Conservation (phyloP, 2,888 invertebrate genomes). For the Heliconius aoede region DNA sequence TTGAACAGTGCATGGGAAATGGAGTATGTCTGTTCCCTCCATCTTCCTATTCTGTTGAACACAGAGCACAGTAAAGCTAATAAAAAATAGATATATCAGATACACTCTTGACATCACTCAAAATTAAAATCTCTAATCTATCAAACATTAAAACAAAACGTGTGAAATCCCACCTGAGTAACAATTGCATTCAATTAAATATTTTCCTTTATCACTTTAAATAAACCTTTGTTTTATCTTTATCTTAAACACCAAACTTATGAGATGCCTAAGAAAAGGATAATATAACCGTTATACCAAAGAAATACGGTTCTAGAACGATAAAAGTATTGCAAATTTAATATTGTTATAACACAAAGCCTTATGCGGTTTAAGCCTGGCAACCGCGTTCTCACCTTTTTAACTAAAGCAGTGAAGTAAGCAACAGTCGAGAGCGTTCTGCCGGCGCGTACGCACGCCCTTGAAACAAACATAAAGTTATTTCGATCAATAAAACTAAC, state of each 20-base stretch:
- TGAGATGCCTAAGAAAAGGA: slow-evolving; percentile 17
- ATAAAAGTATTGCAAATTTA: slow-evolving; percentile 30
- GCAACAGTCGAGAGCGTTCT: slow-evolving; percentile 59
- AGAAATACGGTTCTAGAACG: slow-evolving; percentile 35
- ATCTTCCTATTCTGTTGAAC: too few species aligned
- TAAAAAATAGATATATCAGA: neutral
- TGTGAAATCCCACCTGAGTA: slow-evolving; percentile 44
- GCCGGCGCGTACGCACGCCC: slow-evolving; percentile 55
- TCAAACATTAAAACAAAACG: slow-evolving; percentile 11
- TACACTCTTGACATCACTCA: neutral
- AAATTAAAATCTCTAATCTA: neutral
- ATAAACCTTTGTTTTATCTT: slow-evolving; percentile 64
- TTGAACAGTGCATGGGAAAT: too few species aligned
- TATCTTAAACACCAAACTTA: slow-evolving; percentile 50
- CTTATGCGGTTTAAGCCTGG: slow-evolving; percentile 57
- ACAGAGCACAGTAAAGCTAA: too few species aligned
- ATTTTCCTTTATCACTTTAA: slow-evolving; percentile 63
- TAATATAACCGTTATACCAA: slow-evolving; percentile 34
- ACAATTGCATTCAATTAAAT: slow-evolving; percentile 62
- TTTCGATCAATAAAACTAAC: slow-evolving; percentile 36
- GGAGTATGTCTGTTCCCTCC: too few species aligned
- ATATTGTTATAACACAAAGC: slow-evolving; percentile 53
- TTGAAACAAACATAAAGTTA: neutral
- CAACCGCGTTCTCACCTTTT: slow-evolving; percentile 54
- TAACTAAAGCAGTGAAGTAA: slow-evolving; percentile 37